Conservation (phyloP, 2,797 vertebrate species). For the Tragopan temminckii region DNA sequence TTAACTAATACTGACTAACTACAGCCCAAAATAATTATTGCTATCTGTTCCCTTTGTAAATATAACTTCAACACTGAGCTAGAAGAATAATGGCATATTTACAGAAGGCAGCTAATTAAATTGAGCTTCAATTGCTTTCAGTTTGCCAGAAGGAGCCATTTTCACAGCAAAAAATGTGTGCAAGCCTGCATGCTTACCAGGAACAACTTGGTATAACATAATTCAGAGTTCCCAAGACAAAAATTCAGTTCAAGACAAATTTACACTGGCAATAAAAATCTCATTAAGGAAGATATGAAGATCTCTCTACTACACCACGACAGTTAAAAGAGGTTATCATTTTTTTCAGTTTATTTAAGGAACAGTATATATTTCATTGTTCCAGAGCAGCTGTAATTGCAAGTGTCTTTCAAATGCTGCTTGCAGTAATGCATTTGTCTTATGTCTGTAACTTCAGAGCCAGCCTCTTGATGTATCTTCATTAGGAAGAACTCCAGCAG, state of each 20-base stretch:
- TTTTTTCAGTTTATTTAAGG: conserved; percentile 77
- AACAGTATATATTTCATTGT: conserved; percentile 74
- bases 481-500: neutral
- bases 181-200: conserved; percentile 71
- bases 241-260: conserved; percentile 82
- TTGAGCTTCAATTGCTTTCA: conserved; percentile 82
- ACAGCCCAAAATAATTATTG: conserved; percentile 82
- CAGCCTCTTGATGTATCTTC: conserved; percentile 39
- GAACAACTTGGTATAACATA: conserved; percentile 79
- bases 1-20: conserved; percentile 87
- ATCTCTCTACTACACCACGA: conserved; percentile 67
- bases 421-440: conserved; percentile 44
- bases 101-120: conserved; percentile 86
- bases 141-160: conserved; percentile 85
- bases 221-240: conserved; percentile 83
- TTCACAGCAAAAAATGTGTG: conserved; percentile 79
- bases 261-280: conserved; percentile 81
- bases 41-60: conserved; percentile 83
- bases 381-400: conserved; percentile 70
- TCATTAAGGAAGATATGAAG: conserved; percentile 82
- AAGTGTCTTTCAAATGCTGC: conserved; percentile 57
- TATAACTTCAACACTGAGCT: conserved; percentile 77
- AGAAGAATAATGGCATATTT: conserved; percentile 85
- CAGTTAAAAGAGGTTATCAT: conserved; percentile 76
- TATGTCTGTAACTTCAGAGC: conserved; percentile 27